Evolutionary conservation across 2,888 invertebrate genomes (phyloP).

Genomic region (Cephus nigrinus): DNA sequence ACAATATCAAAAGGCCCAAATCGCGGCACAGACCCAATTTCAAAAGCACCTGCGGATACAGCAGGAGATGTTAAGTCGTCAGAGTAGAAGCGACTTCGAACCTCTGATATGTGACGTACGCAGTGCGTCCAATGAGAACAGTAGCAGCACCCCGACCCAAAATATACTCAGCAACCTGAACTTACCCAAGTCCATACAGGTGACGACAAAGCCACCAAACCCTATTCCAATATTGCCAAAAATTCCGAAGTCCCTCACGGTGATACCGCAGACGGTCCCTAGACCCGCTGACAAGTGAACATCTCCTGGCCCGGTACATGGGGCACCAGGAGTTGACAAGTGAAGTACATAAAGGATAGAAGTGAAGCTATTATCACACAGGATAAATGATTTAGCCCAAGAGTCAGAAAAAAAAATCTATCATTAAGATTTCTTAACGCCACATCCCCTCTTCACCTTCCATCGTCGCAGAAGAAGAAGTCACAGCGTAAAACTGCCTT

Average conservation of each 20-base stretch:
- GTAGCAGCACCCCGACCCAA: slow-evolving; percentile 48
- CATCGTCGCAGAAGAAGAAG: background rate
- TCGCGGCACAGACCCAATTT: slow-evolving; percentile 53
- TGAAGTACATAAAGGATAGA: background rate
- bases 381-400: background rate
- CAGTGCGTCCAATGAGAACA: slow-evolving; percentile 54
- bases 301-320: background rate
- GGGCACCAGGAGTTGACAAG: background rate
- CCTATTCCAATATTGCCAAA: slow-evolving; percentile 75
- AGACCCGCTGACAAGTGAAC: slow-evolving; percentile 55
- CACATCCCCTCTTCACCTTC: background rate
- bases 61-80: slow-evolving; percentile 62
- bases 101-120: slow-evolving; percentile 64
- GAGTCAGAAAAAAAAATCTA: background rate
- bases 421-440: background rate
- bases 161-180: slow-evolving; percentile 60
- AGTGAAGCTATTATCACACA: background rate
- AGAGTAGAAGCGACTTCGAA: slow-evolving; percentile 60
- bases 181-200: slow-evolving; percentile 62
- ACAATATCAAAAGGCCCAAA: slow-evolving; percentile 49
- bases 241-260: slow-evolving; percentile 84
- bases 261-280: slow-evolving; percentile 77
- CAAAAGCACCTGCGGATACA: slow-evolving; percentile 61
- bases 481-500: background rate
- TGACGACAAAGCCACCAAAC: slow-evolving; percentile 56